phyloP scores from a whole-genome alignment of 2,113 vertebrate genomes.

The Albula goreensis region DNA sequence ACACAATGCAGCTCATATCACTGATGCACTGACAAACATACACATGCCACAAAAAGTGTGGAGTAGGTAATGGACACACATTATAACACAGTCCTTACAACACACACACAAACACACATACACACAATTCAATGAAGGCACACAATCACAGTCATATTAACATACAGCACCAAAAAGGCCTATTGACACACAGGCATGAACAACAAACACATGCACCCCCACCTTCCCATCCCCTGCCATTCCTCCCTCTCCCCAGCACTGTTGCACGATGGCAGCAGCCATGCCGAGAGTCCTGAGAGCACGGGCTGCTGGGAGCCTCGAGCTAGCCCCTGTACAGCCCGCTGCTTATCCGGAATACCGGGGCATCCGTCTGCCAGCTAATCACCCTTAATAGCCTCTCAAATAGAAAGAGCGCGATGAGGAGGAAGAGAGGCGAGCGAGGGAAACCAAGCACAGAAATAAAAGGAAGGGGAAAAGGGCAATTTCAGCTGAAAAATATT shows the following conservation, averaged over 20 bases:
- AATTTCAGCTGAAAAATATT: conserved; percentile 25
- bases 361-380: conserved; percentile 66
- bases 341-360: conserved; percentile 51
- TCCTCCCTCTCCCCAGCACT: not conserved
- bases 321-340: conserved; percentile 17
- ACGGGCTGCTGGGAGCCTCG: conserved; percentile 13
- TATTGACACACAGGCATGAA: no score
- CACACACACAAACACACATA: no score
- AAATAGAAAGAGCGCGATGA: not conserved
- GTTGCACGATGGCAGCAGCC: not conserved
- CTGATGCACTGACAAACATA: not conserved
- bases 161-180: no score
- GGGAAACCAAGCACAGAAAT: conserved; percentile 8
- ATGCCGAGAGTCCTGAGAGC: conserved; percentile 27
- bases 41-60: not conserved
- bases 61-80: not conserved
- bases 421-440: not conserved
- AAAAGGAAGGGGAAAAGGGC: conserved; percentile 22
- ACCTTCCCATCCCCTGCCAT: not conserved
- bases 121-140: no score
- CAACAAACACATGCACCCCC: no score
- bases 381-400: conserved; percentile 43
- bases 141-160: no score
- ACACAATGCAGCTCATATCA: not conserved
- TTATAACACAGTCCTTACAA: not conserved